These are phyloP conservation scores for Eristalinus aeneus DNA, from an alignment of 2,888 invertebrate genomes.

Conservation along the genomic window DNA sequence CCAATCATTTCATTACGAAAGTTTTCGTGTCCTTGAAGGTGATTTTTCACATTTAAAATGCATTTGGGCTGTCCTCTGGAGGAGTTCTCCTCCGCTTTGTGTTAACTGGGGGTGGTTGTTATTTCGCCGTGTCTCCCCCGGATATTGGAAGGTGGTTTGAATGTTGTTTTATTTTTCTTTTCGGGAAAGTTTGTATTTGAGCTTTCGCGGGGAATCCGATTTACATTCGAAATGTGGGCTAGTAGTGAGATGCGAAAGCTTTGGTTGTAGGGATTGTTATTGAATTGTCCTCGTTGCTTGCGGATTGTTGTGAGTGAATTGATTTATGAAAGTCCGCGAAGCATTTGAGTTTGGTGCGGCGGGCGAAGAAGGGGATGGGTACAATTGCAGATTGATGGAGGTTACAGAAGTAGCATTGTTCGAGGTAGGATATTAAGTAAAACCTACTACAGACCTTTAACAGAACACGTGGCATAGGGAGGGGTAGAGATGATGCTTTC, in stretches of 20 bases:
- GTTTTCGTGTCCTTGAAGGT: slow-evolving; percentile 72
- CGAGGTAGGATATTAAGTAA: too few relatives aligned
- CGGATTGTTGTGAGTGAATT: background rate
- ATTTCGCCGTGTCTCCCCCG: background rate
- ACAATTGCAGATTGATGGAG: too few relatives aligned
- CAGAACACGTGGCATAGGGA: too few relatives aligned
- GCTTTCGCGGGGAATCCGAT: background rate
- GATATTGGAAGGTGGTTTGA: background rate
- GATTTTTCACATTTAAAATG: slow-evolving; percentile 72
- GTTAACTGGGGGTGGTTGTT: background rate
- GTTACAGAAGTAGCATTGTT: too few relatives aligned
- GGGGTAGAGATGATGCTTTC: too few relatives aligned
- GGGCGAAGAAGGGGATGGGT: too few relatives aligned
- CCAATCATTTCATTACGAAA: slow-evolving; percentile 73
- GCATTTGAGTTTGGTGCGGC: background rate
- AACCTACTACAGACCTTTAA: too few relatives aligned
- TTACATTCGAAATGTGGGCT: background rate
- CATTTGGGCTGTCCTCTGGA: slow-evolving; percentile 72
- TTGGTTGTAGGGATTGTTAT: background rate
- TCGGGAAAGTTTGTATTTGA: background rate
- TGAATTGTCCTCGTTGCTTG: background rate
- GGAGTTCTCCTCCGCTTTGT: slow-evolving; percentile 6
- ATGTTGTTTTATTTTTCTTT: background rate
- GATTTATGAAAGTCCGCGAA: background rate
- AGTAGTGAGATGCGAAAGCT: background rate